These are phyloP conservation scores for Drosophila baimaii DNA, from an alignment of 1,140 invertebrate species.

Conservation along the genomic window DNA sequence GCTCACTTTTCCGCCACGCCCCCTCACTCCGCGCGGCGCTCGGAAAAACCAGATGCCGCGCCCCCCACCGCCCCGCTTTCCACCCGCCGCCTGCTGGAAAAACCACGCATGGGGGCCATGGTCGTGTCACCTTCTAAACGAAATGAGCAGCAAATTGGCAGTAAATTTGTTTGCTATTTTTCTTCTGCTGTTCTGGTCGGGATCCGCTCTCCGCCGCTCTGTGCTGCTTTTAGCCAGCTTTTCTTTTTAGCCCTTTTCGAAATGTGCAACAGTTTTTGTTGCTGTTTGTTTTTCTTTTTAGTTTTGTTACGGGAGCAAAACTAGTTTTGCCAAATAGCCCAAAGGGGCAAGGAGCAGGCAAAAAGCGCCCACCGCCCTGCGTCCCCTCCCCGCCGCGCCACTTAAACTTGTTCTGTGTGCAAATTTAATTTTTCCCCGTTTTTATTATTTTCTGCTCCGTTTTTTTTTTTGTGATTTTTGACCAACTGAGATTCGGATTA, in stretches of 20 bases:
- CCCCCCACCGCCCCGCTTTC: not conserved
- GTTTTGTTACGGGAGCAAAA: constrained; percentile 62
- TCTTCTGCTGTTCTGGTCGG: constrained; percentile 52
- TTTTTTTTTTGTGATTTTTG: constrained; percentile 14
- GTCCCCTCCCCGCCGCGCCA: constrained; percentile 28
- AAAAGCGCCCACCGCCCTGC: constrained; percentile 34
- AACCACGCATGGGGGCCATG: constrained; percentile 66
- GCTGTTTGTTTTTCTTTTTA: constrained; percentile 38
- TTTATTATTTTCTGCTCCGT: not conserved
- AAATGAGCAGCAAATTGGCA: constrained; percentile 82
- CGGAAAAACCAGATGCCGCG: not conserved
- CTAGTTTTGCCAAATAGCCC: constrained; percentile 71
- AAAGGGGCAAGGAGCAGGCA: constrained; percentile 44
- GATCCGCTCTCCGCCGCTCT: constrained; percentile 24
- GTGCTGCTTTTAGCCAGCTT: constrained; percentile 23
- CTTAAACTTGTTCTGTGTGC: constrained; percentile 78
- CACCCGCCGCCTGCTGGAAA: constrained; percentile 9
- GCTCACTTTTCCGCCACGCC: constrained; percentile 35
- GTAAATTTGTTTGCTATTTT: constrained; percentile 82
- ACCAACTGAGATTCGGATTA: constrained; percentile 76
- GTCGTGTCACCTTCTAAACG: constrained; percentile 79
- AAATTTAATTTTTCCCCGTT: constrained; percentile 77
- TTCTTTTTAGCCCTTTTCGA: constrained; percentile 46
- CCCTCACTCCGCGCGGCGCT: not conserved
- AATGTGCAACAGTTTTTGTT: constrained; percentile 75